phyloP scores from a whole-genome alignment of 2,113 vertebrate genomes.

The Tachycineta bicolor region DNA sequence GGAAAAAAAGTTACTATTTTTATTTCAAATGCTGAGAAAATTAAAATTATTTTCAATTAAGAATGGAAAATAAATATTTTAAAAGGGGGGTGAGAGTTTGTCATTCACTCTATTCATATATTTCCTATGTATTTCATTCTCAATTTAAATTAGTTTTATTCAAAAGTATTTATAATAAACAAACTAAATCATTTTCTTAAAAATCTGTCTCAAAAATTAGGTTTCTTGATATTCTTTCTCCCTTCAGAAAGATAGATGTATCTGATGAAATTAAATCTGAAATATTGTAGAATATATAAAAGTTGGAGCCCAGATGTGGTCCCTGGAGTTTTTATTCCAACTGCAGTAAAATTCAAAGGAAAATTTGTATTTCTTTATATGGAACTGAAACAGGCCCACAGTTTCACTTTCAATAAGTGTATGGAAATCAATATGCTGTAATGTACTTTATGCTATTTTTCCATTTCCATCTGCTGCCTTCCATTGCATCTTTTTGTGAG shows the following conservation, averaged over 20 bases:
- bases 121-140: not conserved
- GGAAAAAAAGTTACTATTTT: not conserved
- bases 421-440: slow-evolving; percentile 29
- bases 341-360: not conserved
- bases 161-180: not conserved
- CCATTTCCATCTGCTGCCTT: slow-evolving; percentile 53
- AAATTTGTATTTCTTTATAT: slow-evolving; percentile 19
- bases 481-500: slow-evolving; percentile 33
- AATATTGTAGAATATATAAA: not conserved
- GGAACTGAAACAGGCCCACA: not conserved
- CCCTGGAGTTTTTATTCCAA: not conserved
- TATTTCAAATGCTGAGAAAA: not conserved
- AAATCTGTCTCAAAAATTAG: not conserved
- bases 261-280: not conserved
- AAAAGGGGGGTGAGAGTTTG: fast-evolving
- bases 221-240: not conserved
- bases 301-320: not conserved
- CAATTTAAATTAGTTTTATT: not conserved
- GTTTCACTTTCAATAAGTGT: slow-evolving; percentile 34
- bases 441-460: slow-evolving; percentile 39
- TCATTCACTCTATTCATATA: not conserved
- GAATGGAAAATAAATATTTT: not conserved
- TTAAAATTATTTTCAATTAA: not conserved
- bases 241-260: not conserved
- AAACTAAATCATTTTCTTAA: not conserved